A percentile compares a stretch with the other conserved stretches of the same genome.
phyloP scores from a whole-genome alignment of 2,797 vertebrate genomes.

The Brachyalestes nurse region DNA sequence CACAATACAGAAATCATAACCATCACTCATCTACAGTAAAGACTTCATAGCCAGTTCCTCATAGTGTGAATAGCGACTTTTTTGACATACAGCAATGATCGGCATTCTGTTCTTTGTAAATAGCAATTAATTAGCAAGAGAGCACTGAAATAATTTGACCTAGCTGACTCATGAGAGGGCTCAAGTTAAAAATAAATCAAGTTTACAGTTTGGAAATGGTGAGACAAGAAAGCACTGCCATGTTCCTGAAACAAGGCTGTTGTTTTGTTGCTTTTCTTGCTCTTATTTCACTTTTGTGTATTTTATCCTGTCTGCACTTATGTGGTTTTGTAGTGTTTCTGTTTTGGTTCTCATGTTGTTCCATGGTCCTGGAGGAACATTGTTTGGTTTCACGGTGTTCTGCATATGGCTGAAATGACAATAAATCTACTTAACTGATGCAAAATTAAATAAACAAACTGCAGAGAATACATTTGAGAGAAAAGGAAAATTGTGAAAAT shows the following conservation, averaged over 20 bases:
- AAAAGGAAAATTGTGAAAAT: not conserved
- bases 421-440: not conserved
- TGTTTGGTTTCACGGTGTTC: no score
- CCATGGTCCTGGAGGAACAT: no score
- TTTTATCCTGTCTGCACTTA: no score
- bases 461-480: not conserved
- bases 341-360: no score
- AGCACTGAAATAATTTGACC: not conserved
- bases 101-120: conserved; percentile 13
- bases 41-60: not conserved
- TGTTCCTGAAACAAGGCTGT: conserved; percentile 24
- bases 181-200: conserved; percentile 31
- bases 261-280: no score
- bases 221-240: not conserved
- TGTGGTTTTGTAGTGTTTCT: no score
- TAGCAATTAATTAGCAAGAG: conserved; percentile 2
- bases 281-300: no score
- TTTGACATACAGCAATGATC: not conserved
- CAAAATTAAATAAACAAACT: not conserved
- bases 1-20: not conserved
- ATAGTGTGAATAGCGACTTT: not conserved
- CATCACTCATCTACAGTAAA: not conserved
- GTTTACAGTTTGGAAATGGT: conserved; percentile 30
- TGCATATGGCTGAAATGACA: no score
- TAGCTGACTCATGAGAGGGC: conserved; percentile 6